Evolutionary conservation across 2,797 vertebrate species (phyloP), one percentile per base, ranked within the genome.

Genomic region (Gymnopithys bicolor): DNA sequence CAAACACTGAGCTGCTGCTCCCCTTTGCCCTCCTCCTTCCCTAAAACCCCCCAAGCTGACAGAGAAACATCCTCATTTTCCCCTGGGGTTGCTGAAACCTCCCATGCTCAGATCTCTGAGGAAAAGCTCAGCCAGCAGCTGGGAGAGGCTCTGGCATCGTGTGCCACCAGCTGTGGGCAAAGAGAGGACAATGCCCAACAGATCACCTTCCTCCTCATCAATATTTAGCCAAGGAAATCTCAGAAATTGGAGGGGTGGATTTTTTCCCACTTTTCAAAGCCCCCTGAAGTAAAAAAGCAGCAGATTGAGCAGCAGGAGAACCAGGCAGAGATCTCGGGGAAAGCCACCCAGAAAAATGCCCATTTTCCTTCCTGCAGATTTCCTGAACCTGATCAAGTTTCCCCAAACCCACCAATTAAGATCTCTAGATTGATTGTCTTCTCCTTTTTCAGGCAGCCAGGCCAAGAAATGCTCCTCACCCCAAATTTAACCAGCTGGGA

Each of bases 261-360:
- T 56, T 32, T 56, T 32, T 53, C 10, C 7, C 19, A 32, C 33
- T 56, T 69, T 88, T 41, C 3, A 27, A 68, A 88, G 53, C 28
- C 27, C 33, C 28, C 49, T 5, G 56, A 19, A 33, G 46, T 53
- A 43, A 35, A 25, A 14, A 83, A 71, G 19, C 79, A 88, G 80
- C 39, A 70, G 73, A 79, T n/a, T 53, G n/a, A 51, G 48, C 2
- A 6, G 45, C 0, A 2, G 41, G 49, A 70, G 66, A 75, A 59
- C n/a, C 0, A 0, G 25, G 24, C 39, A 62, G 32, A 56, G 37
- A 28, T 30, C 48, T 73, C 2, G 5, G 52, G 41, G 37, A 69
- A 73, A 14, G 10, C 83, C 3, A 2, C 37, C 21, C 21, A 15
- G 28, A 60, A 71, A 79, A 4, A 51, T 78, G 59, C 39, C 37